Evolutionary conservation across 2,113 vertebrate species (phyloP), one percentile per base, ranked within the genome.

Genomic region (Dicaeum eximium): DNA sequence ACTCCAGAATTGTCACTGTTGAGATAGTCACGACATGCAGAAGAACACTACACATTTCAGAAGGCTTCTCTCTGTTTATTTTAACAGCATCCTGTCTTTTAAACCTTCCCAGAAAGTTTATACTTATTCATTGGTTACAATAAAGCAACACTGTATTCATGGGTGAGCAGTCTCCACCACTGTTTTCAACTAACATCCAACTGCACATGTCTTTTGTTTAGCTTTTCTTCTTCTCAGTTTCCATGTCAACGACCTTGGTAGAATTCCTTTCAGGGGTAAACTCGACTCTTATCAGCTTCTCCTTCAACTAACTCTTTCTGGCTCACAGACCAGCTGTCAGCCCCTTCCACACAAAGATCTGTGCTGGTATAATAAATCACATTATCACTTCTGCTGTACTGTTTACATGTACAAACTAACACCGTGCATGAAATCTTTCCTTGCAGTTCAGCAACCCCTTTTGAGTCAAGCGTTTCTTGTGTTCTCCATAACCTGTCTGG

Each of bases 371-470:
- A 45, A 42, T 11, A 56, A 7, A 27, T 10, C 9, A 33, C 2
- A 31, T 25, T 12, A 40, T 19, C 25, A 8, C 2, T 57, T 69
- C 31, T 38, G 7, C 7, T 1, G 0, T 16, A 35, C 12, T 30
- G 11, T n/a, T 60, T 40, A 58, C 30, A 9, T 12, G 53, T 3
- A 28, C 61, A 25, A 85, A 18, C 10, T 40, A 51, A 21, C 3
- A 20, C 3, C 31, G 27, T 2, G 2, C 10, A 51, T 0, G 1
- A 80, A 90, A 25, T 15, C 33, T 71, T 25, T 48, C 28, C 28
- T 31, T 16, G 27, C 28, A 45, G 27, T 35, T 77, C 30, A 53
- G 40, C 48, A 82, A 1, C 9, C 51, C 11, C 8, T 40, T 62
- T 17, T 17, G 65, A 60, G 17, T 7, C 5, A 31, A 27, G 22